Conservation (phyloP, 2,113 vertebrate genomes). For the Erythrolamprus reginae region DNA sequence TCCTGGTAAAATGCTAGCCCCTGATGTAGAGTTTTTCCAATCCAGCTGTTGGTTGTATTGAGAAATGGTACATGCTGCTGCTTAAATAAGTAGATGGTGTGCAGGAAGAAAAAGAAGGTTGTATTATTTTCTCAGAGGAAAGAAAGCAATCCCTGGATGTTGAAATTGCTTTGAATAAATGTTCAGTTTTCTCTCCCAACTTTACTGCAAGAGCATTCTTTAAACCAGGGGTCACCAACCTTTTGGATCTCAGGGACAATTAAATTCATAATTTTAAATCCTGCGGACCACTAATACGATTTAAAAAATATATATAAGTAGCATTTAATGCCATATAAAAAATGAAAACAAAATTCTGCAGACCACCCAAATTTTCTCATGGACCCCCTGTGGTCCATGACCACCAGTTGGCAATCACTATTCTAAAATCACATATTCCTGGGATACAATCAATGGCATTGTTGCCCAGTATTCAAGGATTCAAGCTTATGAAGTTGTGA, state of each 20-base stretch:
- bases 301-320: too few relatives aligned
- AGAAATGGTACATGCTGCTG: conserved; percentile 64
- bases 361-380: too few relatives aligned
- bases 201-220: conserved; percentile 62
- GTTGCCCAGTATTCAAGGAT: background rate
- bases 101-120: conserved; percentile 57
- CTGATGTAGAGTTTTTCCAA: conserved; percentile 59
- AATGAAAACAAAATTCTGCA: too few relatives aligned
- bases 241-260: too few relatives aligned
- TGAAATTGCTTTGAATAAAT: conserved; percentile 68
- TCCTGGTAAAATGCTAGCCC: conserved; percentile 68
- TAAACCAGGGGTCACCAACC: conserved; percentile 32
- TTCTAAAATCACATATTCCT: conserved; percentile 52
- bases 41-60: conserved; percentile 60
- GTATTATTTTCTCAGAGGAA: conserved; percentile 71
- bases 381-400: too few relatives aligned
- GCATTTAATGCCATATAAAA: too few relatives aligned
- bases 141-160: conserved; percentile 62
- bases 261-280: too few relatives aligned
- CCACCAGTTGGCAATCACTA: too few relatives aligned
- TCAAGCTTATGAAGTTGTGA: background rate
- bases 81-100: conserved; percentile 69
- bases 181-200: conserved; percentile 59
- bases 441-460: conserved; percentile 39
- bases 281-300: too few relatives aligned